phyloP scores from a whole-genome alignment of 2,797 vertebrate genomes.

The Acanthurus lineatus region DNA sequence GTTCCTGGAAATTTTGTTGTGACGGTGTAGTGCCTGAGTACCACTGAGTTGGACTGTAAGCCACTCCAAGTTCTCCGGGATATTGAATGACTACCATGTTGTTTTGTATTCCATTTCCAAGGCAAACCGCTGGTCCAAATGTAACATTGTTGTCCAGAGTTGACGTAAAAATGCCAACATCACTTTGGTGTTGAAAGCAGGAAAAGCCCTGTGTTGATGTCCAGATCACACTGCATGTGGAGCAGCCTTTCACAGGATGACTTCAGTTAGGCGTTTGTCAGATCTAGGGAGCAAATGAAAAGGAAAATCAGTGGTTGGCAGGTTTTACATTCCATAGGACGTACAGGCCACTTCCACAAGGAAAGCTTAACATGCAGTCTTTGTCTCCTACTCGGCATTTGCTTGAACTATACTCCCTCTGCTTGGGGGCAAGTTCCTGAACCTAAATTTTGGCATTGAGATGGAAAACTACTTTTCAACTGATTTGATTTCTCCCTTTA shows the following conservation, averaged over 20 bases:
- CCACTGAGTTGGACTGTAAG: not conserved
- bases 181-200: not conserved
- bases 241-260: constrained; percentile 25
- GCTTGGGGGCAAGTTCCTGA: not conserved
- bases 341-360: not conserved
- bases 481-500: too few relatives aligned
- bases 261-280: constrained; percentile 2
- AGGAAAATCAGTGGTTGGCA: constrained; percentile 3
- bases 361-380: not conserved
- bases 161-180: not conserved
- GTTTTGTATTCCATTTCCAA: constrained; percentile 3
- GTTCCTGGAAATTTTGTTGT: not conserved
- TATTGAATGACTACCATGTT: not conserved
- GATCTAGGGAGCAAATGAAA: constrained; percentile 34
- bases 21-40: not conserved
- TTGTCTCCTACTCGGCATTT: not conserved
- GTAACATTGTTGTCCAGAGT: not conserved
- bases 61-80: not conserved
- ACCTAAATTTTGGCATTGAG: not conserved
- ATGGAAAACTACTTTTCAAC: too few relatives aligned
- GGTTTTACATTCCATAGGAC: not conserved
- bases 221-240: constrained; percentile 22
- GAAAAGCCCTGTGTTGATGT: not conserved
- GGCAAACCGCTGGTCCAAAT: not conserved
- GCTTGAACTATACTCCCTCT: not conserved